Evolutionary conservation across 2,888 invertebrate species (phyloP), one percentile per base, ranked within the genome.

Genomic region (Eupithecia insigniata): DNA sequence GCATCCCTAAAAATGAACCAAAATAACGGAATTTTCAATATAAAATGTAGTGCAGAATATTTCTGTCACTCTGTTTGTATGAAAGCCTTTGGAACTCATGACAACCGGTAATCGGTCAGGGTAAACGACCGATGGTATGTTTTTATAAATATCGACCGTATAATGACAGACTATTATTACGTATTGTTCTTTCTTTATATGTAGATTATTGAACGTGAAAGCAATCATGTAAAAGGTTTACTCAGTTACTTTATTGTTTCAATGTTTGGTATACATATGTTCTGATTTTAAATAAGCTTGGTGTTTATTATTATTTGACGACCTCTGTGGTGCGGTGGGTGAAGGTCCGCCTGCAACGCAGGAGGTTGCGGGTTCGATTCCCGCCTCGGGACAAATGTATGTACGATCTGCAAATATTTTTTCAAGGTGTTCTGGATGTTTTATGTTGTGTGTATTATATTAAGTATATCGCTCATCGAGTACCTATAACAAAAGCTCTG

Each of bases 81-180:
- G 32, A 36, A 1, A 51, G 36, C 64, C 16, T 6, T 10, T 64
- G 22, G 34, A 36, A 39, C 77, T 73, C 76, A 77, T 60, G 71
- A 73, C 77, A 75, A 67, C 60, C 75, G 36, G 76, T 26, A 67
- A 67, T 70, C 32, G 73, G 64, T 65, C 18, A 69, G 75, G 86
- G 81, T 86, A 74, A 84, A 81, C 72, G 85, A 81, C 81, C 86
- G 79, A 71, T 78, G 78, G 60, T 65, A 78, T 60, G n/a, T 62
- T 32, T 61, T 61, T 62, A 10, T 62, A 62, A 78, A 78, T 71
- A 86, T 84, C 81, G 82, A 85, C 83, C 70, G 73, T 12, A 64
- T 76, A 79, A 78, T 76, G 75, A 76, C 71, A 68, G 73, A 65
- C 62, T 43, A 46, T 26, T 34, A 64, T 32, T 30, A 30, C 72